Evolutionary conservation across 2,113 vertebrate genomes (phyloP).

Genomic region (Amphilophus citrinellus): DNA sequence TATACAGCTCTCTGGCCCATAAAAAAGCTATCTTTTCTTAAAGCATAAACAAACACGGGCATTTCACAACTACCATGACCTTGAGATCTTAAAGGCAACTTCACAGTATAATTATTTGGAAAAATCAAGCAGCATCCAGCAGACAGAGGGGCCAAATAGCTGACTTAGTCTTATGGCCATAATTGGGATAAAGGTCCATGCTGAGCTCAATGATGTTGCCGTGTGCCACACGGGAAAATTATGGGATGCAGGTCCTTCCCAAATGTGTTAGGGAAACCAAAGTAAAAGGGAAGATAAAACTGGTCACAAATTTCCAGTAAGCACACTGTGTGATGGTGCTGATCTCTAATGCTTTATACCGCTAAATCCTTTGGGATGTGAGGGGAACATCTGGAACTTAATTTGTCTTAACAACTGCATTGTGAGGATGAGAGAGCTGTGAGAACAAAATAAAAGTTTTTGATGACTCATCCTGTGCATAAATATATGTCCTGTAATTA

Average conservation of each 20-base stretch:
- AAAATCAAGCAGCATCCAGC: neutral
- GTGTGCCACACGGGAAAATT: neutral
- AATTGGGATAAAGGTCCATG: conserved; percentile 8
- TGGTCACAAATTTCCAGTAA: neutral
- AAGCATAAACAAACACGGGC: no score
- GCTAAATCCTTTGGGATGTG: neutral
- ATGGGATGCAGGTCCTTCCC: neutral
- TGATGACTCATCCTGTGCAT: conserved; percentile 3
- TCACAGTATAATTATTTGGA: conserved; percentile 13
- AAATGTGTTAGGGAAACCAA: neutral
- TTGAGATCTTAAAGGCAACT: neutral
- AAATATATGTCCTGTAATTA: neutral
- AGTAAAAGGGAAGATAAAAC: neutral
- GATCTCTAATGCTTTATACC: neutral
- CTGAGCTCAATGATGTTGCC: neutral
- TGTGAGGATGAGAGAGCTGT: neutral
- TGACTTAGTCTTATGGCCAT: conserved; percentile 28
- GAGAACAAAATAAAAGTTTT: neutral
- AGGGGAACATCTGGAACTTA: neutral
- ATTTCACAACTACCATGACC: neutral
- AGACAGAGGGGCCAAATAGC: neutral
- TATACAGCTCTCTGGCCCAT: no score
- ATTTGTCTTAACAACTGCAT: neutral
- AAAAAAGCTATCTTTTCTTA: no score
- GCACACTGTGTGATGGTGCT: neutral